Percentiles rank a stretch among this genome's conserved stretches.
These are phyloP conservation scores for Watsonalla binaria DNA, from an alignment of 2,888 invertebrate species.

Conservation along the genomic window DNA sequence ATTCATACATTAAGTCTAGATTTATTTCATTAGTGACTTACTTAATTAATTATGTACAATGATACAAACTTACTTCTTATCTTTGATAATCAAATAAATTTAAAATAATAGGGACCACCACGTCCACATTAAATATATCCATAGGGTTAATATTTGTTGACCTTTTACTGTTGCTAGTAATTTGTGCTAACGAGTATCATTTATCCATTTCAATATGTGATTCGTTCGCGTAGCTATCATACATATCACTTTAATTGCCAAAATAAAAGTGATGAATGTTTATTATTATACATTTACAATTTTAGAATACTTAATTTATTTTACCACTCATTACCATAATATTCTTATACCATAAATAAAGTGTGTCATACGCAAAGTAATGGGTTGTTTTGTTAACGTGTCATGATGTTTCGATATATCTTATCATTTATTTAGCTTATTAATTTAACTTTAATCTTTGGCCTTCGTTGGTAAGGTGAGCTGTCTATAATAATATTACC, in stretches of 20 bases:
- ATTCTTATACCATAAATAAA: background rate
- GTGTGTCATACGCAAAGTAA: background rate
- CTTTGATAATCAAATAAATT: too few species aligned
- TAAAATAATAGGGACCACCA: background rate
- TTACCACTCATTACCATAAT: background rate
- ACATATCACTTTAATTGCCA: background rate
- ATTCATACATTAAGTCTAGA: too few species aligned
- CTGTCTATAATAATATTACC: too few species aligned
- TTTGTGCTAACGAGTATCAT: background rate
- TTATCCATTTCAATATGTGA: background rate
- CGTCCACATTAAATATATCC: background rate
- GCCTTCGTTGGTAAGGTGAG: too few species aligned
- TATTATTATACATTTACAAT: background rate
- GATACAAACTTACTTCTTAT: too few species aligned
- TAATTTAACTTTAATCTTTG: too few species aligned
- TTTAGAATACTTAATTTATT: background rate
- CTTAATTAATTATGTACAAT: too few species aligned
- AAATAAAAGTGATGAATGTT: background rate
- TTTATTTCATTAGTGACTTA: too few species aligned
- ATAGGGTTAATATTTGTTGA: background rate
- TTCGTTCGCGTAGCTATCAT: background rate
- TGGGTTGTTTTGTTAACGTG: background rate
- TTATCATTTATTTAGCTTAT: background rate
- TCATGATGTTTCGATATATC: background rate
- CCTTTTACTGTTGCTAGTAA: background rate